Conservation (phyloP, 2,797 vertebrate genomes). For the Phaenicophaeus curvirostris region DNA sequence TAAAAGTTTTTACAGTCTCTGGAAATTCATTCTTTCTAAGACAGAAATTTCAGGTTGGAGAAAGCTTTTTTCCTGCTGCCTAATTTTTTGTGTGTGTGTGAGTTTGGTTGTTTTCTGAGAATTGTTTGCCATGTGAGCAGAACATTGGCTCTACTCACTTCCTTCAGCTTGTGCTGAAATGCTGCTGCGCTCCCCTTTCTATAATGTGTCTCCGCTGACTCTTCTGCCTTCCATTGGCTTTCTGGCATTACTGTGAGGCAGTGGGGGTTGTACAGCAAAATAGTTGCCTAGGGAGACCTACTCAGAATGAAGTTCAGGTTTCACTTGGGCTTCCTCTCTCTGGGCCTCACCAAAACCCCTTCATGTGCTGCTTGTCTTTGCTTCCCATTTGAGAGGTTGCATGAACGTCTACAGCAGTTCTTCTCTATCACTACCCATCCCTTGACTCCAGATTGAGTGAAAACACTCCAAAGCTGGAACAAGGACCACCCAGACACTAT, state of each 20-base stretch:
- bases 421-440: not conserved
- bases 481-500: not conserved
- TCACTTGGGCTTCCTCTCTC: not conserved
- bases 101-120: not conserved
- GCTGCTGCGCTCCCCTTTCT: not conserved
- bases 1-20: not conserved
- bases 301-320: not conserved
- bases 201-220: not conserved
- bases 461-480: not conserved
- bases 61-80: not conserved
- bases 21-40: not conserved
- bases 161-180: not conserved
- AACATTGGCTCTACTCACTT: not conserved
- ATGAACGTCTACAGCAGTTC: not conserved
- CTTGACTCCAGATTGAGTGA: not conserved
- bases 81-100: not conserved
- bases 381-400: not conserved
- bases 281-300: not conserved
- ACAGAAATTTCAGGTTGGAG: not conserved
- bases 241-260: not conserved
- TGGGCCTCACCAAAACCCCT: not conserved
- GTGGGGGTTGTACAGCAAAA: accelerated
- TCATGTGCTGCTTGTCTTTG: not conserved
- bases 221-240: not conserved
- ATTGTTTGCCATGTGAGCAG: not conserved